A percentile compares a stretch with the other conserved stretches of the same genome.
phyloP scores from a whole-genome alignment of 2,888 invertebrate species.

The Mesorhabditis sp. region DNA sequence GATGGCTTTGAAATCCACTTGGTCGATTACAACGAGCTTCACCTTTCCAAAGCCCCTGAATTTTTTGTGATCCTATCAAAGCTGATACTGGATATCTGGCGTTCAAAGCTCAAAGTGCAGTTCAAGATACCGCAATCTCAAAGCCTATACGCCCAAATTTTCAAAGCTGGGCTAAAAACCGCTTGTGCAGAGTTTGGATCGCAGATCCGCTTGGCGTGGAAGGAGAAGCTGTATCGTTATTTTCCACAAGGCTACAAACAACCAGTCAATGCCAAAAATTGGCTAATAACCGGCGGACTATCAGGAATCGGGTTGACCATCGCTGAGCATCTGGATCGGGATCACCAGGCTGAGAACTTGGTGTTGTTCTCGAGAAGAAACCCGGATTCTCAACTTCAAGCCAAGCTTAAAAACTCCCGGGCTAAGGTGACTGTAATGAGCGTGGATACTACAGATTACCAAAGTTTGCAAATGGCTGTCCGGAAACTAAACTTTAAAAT shows the following conservation, averaged over 20 bases:
- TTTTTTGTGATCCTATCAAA: no score
- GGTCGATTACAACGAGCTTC: no score
- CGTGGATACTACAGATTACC: slow-evolving; percentile 28
- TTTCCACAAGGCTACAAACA: no score
- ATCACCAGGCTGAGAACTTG: slow-evolving; percentile 23
- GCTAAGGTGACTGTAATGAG: slow-evolving; percentile 21
- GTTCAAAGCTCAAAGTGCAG: neutral
- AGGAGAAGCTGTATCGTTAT: slow-evolving; percentile 25
- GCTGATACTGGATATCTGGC: no score
- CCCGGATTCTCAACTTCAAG: slow-evolving; percentile 18
- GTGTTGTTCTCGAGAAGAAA: slow-evolving; percentile 32
- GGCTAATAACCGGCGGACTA: slow-evolving; percentile 52
- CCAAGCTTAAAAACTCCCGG: slow-evolving; percentile 19
- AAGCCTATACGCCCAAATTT: slow-evolving; percentile 18
- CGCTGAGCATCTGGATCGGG: slow-evolving; percentile 29
- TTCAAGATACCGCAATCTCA: slow-evolving; percentile 16
- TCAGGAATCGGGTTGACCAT: slow-evolving; percentile 48
- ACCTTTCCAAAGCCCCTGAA: no score
- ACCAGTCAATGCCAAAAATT: slow-evolving; percentile 7
- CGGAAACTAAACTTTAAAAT: slow-evolving; percentile 20
- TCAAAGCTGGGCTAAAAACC: slow-evolving; percentile 33
- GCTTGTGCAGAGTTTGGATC: slow-evolving; percentile 31
- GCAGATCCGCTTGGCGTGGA: slow-evolving; percentile 24
- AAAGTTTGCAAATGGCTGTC: slow-evolving; percentile 19
- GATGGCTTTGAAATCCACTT: no score